These are phyloP conservation scores for Autographa gamma DNA, from an alignment of 2,888 invertebrate genomes.

Conservation along the genomic window DNA sequence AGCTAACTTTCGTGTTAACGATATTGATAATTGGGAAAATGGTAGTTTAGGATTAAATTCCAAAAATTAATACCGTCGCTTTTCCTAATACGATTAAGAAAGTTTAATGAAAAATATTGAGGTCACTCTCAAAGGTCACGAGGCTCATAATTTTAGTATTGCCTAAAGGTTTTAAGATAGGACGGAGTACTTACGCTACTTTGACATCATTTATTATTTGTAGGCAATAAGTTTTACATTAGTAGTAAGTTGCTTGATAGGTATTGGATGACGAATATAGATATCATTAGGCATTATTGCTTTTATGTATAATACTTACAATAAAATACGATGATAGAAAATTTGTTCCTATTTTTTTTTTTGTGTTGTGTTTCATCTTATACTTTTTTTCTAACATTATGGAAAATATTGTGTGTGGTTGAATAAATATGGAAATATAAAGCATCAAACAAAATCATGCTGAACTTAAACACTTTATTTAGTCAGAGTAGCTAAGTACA, in stretches of 20 bases:
- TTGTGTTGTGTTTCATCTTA: neutral
- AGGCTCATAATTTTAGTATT: neutral
- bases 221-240: neutral
- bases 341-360: no score
- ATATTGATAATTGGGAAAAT: slow-evolving; percentile 51
- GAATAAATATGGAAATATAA: neutral
- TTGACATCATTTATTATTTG: neutral
- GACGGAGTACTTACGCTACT: neutral
- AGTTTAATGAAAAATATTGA: neutral
- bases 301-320: no score
- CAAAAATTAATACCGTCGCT: slow-evolving; percentile 37
- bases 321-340: neutral
- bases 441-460: neutral
- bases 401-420: neutral
- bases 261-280: neutral
- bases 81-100: slow-evolving; percentile 59
- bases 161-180: neutral
- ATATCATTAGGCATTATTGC: neutral
- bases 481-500: no score
- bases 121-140: neutral
- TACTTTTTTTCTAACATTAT: neutral
- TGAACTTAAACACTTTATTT: neutral
- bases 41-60: slow-evolving; percentile 47
- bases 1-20: slow-evolving; percentile 48
- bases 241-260: neutral